Evolutionary conservation across 35 echinoderm and acorn worm species (phyloP), one percentile per base, ranked within the genome.

Genomic region (Eucidaris tribuloides): DNA sequence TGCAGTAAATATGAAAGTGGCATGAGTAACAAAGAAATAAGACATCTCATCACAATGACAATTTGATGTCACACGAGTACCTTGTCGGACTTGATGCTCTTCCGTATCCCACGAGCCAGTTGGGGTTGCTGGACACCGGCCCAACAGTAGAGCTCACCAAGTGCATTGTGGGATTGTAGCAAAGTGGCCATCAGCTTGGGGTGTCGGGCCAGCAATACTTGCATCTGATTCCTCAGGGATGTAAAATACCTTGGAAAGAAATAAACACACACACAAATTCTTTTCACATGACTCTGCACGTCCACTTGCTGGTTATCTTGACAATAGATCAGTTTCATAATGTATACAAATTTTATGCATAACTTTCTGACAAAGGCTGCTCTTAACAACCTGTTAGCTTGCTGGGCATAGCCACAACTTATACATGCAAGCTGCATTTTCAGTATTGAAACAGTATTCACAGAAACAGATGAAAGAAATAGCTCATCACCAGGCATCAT

Each of bases 91-190:
- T 44, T 74, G 68, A 74, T 20, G 25, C 19, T 38, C 44, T 36
- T 74, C 44, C 68, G 38, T 13, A 74, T 27, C 20, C 68, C 68
- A 5, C 35, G 29, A 40, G 68, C 44, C 44, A 40, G 68, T 44
- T 74, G 68, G 7, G 37, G 9, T 5, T 27, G 68, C 11, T 74
- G 35, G 35, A 27, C 68, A 25, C 68, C 68, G 9, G 41, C 11
- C 1, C 38, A 40, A 36, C 68, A 74, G 68, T 74, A 74, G 7
- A 74, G n/a, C 7, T 74, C 68, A 1, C 68, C 15, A 33, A 74
- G 0, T 74, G 68, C 68, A 74, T 74, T 74, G 37, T 74, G 68
- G 68, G 68, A 35, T 40, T 74, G 27, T 0, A 74, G 38, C 41
- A 74, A 44, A 40, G 37, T 36, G 11, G 29, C 68, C 40, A 74